phyloP scores from a whole-genome alignment of 2,797 vertebrate genomes.

The Setipinna tenuifilis region DNA sequence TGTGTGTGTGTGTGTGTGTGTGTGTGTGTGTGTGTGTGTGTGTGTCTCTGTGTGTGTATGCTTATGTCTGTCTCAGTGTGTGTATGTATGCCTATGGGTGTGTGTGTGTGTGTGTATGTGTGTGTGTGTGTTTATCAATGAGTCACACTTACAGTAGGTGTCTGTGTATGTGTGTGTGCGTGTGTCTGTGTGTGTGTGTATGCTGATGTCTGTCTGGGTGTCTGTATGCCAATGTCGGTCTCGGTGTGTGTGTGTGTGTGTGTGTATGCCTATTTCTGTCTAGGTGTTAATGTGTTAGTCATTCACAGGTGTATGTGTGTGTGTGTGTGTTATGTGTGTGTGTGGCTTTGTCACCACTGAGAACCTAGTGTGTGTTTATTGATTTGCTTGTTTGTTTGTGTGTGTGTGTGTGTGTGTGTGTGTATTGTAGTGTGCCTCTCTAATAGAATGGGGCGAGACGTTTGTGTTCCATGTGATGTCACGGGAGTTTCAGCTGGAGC shows the following conservation, averaged over 20 bases:
- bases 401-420: constrained; percentile 61
- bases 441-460: constrained; percentile 92
- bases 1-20: constrained; percentile 28
- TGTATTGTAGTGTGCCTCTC: constrained; percentile 80
- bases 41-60: background rate
- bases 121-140: background rate
- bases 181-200: background rate
- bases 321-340: background rate
- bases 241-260: background rate
- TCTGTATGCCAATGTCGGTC: background rate
- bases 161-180: background rate
- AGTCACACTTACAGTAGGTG: too few species aligned
- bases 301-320: background rate
- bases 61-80: background rate
- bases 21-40: constrained; percentile 24
- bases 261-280: background rate
- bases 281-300: background rate
- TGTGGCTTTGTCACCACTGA: background rate
- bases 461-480: constrained; percentile 94
- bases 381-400: background rate
- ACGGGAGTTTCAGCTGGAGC: constrained; percentile 93
- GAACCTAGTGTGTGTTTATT: background rate
- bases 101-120: background rate
- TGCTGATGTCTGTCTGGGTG: background rate
- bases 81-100: constrained; percentile 19